Percentiles rank a stretch among this genome's conserved stretches.
phyloP scores from a whole-genome alignment of 2,888 invertebrate genomes.

The Hypolimnas misippus region DNA sequence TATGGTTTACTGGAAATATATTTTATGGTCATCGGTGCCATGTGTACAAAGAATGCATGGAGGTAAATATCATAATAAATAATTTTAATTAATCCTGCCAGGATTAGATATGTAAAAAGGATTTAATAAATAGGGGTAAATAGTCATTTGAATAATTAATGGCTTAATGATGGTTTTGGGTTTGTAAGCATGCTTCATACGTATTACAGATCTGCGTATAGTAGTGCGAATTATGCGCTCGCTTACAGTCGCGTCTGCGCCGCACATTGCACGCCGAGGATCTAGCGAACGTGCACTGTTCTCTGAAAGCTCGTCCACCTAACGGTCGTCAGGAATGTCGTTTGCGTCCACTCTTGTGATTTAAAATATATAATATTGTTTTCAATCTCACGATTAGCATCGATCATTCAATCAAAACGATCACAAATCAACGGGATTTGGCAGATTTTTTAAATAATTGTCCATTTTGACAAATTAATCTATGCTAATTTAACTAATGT shows the following conservation, averaged over 20 bases:
- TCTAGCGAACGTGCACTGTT: constrained; percentile 39
- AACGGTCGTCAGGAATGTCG: constrained; percentile 78
- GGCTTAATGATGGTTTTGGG: too few relatives aligned
- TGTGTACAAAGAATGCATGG: background rate
- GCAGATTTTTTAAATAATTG: background rate
- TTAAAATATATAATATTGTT: constrained; percentile 61
- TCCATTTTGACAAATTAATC: background rate
- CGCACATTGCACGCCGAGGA: constrained; percentile 35
- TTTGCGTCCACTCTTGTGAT: constrained; percentile 68
- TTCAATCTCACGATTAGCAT: constrained; percentile 58
- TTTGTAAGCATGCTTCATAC: too few relatives aligned
- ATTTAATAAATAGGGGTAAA: too few relatives aligned
- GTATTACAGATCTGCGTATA: too few relatives aligned
- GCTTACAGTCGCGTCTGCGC: constrained; percentile 41
- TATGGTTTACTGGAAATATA: constrained; percentile 20
- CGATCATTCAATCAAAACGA: constrained; percentile 52
- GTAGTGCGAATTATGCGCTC: constrained; percentile 11
- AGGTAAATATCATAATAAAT: background rate
- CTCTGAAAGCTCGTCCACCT: constrained; percentile 62
- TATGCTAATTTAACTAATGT: too few relatives aligned
- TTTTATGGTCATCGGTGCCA: constrained; percentile 8
- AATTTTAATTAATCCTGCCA: too few relatives aligned
- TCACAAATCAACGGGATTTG: constrained; percentile 20
- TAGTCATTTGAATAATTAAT: too few relatives aligned
- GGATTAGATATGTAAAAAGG: too few relatives aligned